Base-by-base conservation (phyloP, 1,140 invertebrate species). In the Habropoda laboriosa region DNA sequence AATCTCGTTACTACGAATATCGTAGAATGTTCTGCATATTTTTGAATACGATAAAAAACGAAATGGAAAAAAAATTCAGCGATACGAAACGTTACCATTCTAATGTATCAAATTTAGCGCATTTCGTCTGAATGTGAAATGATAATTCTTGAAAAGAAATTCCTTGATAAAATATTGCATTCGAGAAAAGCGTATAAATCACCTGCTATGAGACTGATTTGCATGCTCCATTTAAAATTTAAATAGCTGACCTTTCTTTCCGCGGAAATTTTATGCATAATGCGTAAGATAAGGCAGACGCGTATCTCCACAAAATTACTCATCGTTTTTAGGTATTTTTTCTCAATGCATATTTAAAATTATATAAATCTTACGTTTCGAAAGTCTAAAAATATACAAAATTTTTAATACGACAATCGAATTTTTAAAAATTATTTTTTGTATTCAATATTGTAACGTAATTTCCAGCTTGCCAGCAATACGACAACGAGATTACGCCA, bases 391-490 rank as follows among this genome's bases (percentile, higher is more conserved):
- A n/a, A n/a, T n/a, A n/a, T n/a, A n/a, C n/a, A n/a, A n/a, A n/a
- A n/a, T n/a, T n/a, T n/a, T n/a, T n/a, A n/a, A n/a, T n/a, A n/a
- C n/a, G n/a, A n/a, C n/a, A n/a, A n/a, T n/a, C n/a, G n/a, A n/a
- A n/a, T n/a, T n/a, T n/a, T n/a, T n/a, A n/a, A n/a, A n/a, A n/a
- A n/a, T n/a, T n/a, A n/a, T 60, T 61, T 24, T 49, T 45, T 63
- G 49, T 40, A 68, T 21, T 42, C 32, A 18, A 45, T 38, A 24
- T 10, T 10, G 5, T 49, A 47, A 49, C 40, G 45, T 57, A 4
- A 58, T 83, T 86, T 84, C 60, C 67, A 93, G 92, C 90, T 49
- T 93, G 92, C 55, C 77, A 85, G 8, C 63, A 92, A 60, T 91
- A 89, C 30, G 86, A 90, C 18, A 90, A 89, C 45, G 89, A 89